Evolutionary conservation across 1,140 invertebrate species (phyloP).

Genomic region (Idris sp.): DNA sequence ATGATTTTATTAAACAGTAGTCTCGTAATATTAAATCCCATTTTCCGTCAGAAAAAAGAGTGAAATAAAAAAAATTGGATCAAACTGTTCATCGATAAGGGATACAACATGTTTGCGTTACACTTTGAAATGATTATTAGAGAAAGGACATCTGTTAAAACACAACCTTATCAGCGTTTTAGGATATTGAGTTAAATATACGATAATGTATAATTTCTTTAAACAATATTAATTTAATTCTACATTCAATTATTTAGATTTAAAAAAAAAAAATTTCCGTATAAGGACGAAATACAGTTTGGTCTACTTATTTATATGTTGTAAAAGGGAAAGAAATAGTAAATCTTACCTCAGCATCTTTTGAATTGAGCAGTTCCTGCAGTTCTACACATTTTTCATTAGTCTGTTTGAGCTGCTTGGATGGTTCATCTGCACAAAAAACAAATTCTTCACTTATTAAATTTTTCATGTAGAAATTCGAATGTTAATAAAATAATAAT

Average conservation of each 20-base stretch:
- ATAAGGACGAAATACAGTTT: no score
- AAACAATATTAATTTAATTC: conserved; percentile 21
- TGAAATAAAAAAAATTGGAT: conserved; percentile 31
- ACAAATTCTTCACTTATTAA: conserved; percentile 40
- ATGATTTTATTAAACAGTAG: conserved; percentile 30
- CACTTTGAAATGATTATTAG: conserved; percentile 72
- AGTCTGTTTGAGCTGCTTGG: conserved; percentile 76
- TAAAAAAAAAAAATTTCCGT: no score
- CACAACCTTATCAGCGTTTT: conserved; percentile 67
- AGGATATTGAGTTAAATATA: conserved; percentile 21
- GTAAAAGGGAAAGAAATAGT: conserved; percentile 23
- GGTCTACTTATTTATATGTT: no score
- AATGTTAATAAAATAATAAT: no score
- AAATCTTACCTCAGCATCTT: conserved; percentile 82
- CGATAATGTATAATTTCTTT: conserved; percentile 41
- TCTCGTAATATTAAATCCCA: no score
- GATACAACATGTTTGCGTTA: conserved; percentile 70
- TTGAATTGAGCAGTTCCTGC: conserved; percentile 80
- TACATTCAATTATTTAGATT: conserved; percentile 4
- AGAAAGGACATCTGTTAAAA: conserved; percentile 75
- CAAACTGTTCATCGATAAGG: conserved; percentile 51
- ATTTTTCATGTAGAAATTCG: conserved; percentile 22
- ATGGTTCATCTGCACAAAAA: conserved; percentile 70
- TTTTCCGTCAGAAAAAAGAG: no score
- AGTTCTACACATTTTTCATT: conserved; percentile 79